These are phyloP conservation scores for Mystacornis crossleyi DNA, from an alignment of 2,113 vertebrate genomes.

Conservation along the genomic window DNA sequence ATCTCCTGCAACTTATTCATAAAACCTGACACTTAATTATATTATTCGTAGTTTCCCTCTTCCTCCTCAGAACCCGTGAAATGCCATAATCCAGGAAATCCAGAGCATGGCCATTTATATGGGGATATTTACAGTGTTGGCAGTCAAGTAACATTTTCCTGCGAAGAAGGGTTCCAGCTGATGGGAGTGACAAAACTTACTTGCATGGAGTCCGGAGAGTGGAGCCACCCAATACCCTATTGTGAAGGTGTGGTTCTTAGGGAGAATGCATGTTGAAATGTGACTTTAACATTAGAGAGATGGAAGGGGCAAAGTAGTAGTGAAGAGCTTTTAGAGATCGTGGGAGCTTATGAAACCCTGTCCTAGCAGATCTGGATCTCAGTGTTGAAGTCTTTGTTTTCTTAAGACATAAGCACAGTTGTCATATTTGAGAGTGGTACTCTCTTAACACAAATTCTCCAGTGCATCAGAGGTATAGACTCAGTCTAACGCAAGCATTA, in stretches of 20 bases:
- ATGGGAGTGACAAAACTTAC: conserved; percentile 73
- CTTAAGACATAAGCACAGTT: neutral
- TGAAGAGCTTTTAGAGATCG: neutral
- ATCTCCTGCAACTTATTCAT: neutral
- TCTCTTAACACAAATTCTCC: neutral
- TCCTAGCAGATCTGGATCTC: neutral
- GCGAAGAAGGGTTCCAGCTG: conserved; percentile 83
- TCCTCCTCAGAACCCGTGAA: conserved; percentile 85
- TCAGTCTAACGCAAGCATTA: neutral
- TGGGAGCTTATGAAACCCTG: neutral
- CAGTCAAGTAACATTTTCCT: conserved; percentile 82
- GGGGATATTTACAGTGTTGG: conserved; percentile 84
- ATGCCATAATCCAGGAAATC: conserved; percentile 82
- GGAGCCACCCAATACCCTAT: conserved; percentile 77
- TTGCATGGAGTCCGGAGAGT: conserved; percentile 85
- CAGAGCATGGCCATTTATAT: conserved; percentile 82
- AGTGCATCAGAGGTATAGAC: neutral
- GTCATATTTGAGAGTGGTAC: neutral
- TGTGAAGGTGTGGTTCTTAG: conserved; percentile 83
- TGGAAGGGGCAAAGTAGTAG: neutral
- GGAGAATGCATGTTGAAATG: neutral
- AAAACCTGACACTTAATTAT: neutral
- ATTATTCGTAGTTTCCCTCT: conserved; percentile 15
- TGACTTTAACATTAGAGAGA: neutral
- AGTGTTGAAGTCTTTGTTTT: neutral